Conservation (phyloP, 2,113 vertebrate species). For the Zosterops japonicus region DNA sequence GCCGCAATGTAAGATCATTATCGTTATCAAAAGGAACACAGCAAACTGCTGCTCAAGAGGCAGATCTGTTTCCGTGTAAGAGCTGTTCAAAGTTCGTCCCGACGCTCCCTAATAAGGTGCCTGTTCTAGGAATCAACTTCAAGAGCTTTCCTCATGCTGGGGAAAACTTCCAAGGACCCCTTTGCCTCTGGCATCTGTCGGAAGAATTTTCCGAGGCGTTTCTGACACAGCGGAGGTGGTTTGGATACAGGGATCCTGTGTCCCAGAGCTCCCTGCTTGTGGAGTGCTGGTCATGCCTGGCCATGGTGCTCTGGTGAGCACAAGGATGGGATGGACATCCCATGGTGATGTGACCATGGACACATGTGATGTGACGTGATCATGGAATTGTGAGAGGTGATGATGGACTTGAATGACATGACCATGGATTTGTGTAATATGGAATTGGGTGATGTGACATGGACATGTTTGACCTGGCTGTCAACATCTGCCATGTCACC, state of each 20-base stretch:
- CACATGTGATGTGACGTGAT: too few species aligned
- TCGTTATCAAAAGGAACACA: slow-evolving; percentile 69
- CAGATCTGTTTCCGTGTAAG: slow-evolving; percentile 59
- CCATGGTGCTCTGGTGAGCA: fast-evolving
- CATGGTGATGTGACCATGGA: fast-evolving
- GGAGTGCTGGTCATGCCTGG: fast-evolving
- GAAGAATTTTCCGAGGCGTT: neutral
- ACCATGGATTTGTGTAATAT: too few species aligned
- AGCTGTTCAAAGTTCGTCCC: slow-evolving; percentile 54
- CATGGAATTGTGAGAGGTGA: too few species aligned
- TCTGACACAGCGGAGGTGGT: fast-evolving
- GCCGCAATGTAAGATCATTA: slow-evolving; percentile 69
- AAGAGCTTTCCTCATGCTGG: slow-evolving; percentile 50
- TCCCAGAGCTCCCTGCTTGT: neutral
- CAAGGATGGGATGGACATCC: neutral
- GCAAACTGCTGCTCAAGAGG: slow-evolving; percentile 54
- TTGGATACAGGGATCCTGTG: neutral
- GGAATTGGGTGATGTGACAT: neutral
- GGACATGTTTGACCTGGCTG: neutral
- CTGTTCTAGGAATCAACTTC: slow-evolving; percentile 60
- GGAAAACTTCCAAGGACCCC: slow-evolving; percentile 44
- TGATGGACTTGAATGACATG: neutral
- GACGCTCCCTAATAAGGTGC: slow-evolving; percentile 48
- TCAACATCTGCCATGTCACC: too few species aligned
- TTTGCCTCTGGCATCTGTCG: neutral